These are phyloP conservation scores for Bergia puertoricense DNA, from an alignment of 92 coral and sea anemone genomes.

Conservation along the genomic window DNA sequence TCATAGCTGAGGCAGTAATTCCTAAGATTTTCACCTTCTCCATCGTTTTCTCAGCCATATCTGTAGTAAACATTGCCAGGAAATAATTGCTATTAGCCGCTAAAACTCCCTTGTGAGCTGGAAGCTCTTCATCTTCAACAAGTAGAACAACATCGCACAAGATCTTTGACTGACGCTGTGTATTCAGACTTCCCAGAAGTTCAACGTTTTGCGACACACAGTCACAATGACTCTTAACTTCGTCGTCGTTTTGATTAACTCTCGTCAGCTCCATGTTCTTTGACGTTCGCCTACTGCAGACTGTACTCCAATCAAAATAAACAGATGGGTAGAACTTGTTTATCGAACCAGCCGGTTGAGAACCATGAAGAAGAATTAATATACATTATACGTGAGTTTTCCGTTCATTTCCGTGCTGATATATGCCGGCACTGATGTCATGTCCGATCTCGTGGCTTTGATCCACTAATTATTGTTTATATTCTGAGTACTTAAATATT, in stretches of 20 bases:
- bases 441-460: not conserved
- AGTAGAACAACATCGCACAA: slow-evolving; percentile 80
- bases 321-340: not conserved
- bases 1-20: slow-evolving; percentile 64
- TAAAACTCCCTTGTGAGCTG: slow-evolving; percentile 88
- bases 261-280: slow-evolving; percentile 21
- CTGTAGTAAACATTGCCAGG: slow-evolving; percentile 87
- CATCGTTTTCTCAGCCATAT: slow-evolving; percentile 82
- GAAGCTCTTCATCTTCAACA: slow-evolving; percentile 72
- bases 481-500: not conserved
- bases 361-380: not conserved
- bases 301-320: not conserved
- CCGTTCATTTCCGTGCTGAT: no score
- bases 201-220: slow-evolving; percentile 21
- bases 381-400: not conserved
- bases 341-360: not conserved
- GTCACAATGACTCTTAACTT: not conserved
- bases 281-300: no score
- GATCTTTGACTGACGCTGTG: slow-evolving; percentile 68
- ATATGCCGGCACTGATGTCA: not conserved
- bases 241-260: not conserved
- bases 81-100: slow-evolving; percentile 90
- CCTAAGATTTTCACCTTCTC: slow-evolving; percentile 54
- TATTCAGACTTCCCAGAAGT: slow-evolving; percentile 56
- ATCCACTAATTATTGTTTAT: not conserved